Evolutionary conservation across 2,797 vertebrate species (phyloP).

Genomic region (Mormyrops boulengeri): DNA sequence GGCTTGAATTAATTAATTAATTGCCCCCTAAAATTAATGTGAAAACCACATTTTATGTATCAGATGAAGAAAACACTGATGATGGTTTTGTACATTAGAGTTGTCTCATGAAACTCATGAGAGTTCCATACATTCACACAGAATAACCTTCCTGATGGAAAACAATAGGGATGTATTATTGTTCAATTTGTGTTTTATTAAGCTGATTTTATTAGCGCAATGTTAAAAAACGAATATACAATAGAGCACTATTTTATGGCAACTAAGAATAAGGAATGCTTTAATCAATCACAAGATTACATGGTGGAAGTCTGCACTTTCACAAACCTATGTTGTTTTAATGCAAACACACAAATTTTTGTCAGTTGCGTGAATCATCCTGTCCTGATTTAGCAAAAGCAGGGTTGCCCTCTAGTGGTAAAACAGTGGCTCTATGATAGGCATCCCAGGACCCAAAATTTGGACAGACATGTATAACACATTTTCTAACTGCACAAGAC

Average conservation of each 20-base stretch:
- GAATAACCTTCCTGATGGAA: neutral
- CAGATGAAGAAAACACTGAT: neutral
- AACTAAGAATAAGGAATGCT: neutral
- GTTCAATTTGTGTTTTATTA: neutral
- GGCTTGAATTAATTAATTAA: neutral
- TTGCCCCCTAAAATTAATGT: neutral
- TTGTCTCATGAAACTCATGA: neutral
- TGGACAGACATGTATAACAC: neutral
- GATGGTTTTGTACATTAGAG: neutral
- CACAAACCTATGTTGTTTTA: neutral
- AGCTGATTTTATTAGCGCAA: neutral
- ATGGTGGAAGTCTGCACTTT: neutral
- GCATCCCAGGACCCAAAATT: neutral
- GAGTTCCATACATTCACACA: slow-evolving; percentile 3
- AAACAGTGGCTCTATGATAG: slow-evolving; percentile 26
- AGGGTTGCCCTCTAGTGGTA: slow-evolving; percentile 74
- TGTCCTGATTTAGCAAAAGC: slow-evolving; percentile 49
- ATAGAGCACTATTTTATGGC: neutral
- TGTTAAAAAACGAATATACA: neutral
- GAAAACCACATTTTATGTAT: neutral
- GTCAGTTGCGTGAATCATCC: no score
- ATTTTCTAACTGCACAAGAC: neutral
- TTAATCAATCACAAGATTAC: neutral
- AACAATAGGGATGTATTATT: neutral
- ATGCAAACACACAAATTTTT: neutral